Conservation (phyloP, 2,797 vertebrate species). For the Schizothorax lantsangensis region DNA sequence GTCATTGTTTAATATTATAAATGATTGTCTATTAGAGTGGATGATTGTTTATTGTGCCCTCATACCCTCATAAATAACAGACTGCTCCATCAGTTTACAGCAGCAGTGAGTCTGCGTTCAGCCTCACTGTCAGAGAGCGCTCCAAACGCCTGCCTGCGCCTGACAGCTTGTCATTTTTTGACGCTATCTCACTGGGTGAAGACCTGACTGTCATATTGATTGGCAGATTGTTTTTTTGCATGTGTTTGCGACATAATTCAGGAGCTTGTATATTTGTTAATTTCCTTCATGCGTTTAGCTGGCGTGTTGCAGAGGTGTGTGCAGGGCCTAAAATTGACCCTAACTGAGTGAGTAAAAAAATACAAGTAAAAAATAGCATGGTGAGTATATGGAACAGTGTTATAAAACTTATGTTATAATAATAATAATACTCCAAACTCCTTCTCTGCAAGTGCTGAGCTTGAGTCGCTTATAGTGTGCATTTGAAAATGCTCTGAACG, state of each 20-base stretch:
- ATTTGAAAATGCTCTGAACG: not conserved
- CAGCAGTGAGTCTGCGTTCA: not conserved
- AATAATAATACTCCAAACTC: not conserved
- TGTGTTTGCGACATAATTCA: constrained; percentile 39
- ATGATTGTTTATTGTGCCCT: constrained; percentile 39
- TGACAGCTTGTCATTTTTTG: constrained; percentile 76
- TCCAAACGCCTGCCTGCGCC: constrained; percentile 45
- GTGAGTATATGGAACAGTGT: not conserved
- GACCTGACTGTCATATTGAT: constrained; percentile 74
- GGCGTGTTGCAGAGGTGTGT: constrained; percentile 29
- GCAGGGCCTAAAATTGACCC: not conserved
- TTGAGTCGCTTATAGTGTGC: not conserved
- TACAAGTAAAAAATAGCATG: not conserved
- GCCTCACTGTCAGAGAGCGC: constrained; percentile 61
- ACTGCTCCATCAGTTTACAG: not conserved
- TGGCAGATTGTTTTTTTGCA: constrained; percentile 71
- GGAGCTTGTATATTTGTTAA: constrained; percentile 13
- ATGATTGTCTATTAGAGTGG: constrained; percentile 26
- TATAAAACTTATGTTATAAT: not conserved
- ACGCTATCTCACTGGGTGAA: constrained; percentile 73
- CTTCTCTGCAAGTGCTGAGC: not conserved
- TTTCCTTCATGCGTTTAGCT: constrained; percentile 32
- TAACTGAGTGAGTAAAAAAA: not conserved
- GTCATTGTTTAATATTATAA: constrained; percentile 33
- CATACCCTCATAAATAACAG: constrained; percentile 28